Percentiles rank a stretch among this genome's conserved stretches.
Conservation (phyloP, 2,888 invertebrate species). For the Seira ritae region DNA sequence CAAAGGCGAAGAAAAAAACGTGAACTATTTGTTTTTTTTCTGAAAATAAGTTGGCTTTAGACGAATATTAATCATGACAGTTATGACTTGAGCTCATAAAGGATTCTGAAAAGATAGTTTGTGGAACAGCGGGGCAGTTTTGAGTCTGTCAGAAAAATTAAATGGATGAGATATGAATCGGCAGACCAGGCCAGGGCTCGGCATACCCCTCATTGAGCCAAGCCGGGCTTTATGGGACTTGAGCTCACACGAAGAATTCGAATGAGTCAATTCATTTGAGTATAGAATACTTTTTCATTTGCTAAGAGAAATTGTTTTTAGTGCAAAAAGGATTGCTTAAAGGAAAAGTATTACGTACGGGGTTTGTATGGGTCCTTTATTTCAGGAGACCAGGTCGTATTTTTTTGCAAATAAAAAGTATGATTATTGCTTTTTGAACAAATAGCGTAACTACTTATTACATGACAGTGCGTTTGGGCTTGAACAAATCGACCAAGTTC, state of each 20-base stretch:
- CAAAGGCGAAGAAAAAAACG: conserved; percentile 6
- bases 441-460: neutral
- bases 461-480: neutral
- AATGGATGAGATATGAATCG: no score
- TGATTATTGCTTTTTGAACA: neutral
- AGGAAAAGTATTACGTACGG: neutral
- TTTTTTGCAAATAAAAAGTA: neutral
- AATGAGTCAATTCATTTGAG: conserved; percentile 16
- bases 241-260: neutral
- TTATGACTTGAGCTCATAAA: conserved; percentile 8
- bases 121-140: conserved; percentile 47
- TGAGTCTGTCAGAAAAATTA: conserved; percentile 22
- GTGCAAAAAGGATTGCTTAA: conserved; percentile 4
- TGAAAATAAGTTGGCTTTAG: conserved; percentile 3
- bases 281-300: conserved; percentile 9
- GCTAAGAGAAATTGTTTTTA: conserved; percentile 6
- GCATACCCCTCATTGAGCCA: neutral
- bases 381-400: neutral
- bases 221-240: no score
- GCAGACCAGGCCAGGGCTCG: no score
- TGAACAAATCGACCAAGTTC: no score
- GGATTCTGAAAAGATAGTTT: conserved; percentile 31
- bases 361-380: no score
- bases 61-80: conserved; percentile 30
- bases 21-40: conserved; percentile 7